These are phyloP conservation scores for Pitta sordida DNA, from an alignment of 2,113 vertebrate genomes.

Conservation along the genomic window DNA sequence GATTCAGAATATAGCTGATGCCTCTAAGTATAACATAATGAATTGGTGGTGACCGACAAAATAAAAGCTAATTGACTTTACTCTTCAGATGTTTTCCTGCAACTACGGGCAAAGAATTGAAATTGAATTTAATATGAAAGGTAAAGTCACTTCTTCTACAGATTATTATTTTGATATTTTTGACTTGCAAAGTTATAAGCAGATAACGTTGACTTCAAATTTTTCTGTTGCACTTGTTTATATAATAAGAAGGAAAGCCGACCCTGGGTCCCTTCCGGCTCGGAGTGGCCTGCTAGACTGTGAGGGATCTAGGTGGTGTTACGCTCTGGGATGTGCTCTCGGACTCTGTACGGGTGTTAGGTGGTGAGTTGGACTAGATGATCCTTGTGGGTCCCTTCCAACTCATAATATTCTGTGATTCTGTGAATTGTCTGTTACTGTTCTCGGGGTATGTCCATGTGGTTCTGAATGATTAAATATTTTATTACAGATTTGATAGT, in stretches of 20 bases:
- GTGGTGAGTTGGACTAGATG: too few relatives aligned
- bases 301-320: too few relatives aligned
- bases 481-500: not conserved
- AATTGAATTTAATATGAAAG: not conserved
- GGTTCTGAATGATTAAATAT: not conserved
- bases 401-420: too few relatives aligned
- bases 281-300: too few relatives aligned
- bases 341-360: too few relatives aligned
- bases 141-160: not conserved
- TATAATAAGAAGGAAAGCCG: not conserved
- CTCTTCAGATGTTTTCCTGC: constrained; percentile 1
- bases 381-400: too few relatives aligned
- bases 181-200: not conserved
- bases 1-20: constrained; percentile 17
- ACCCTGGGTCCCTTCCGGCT: too few relatives aligned
- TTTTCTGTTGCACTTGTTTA: not conserved
- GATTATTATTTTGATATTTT: not conserved
- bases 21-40: constrained; percentile 26
- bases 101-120: not conserved
- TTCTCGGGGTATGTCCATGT: not conserved
- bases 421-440: not conserved
- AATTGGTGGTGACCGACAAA: constrained; percentile 24
- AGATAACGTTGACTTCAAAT: not conserved
- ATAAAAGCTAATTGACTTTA: constrained; percentile 38
- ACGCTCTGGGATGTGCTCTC: too few relatives aligned